These are phyloP conservation scores for Anastatus disparis DNA, from an alignment of 1,140 invertebrate genomes.

Conservation along the genomic window DNA sequence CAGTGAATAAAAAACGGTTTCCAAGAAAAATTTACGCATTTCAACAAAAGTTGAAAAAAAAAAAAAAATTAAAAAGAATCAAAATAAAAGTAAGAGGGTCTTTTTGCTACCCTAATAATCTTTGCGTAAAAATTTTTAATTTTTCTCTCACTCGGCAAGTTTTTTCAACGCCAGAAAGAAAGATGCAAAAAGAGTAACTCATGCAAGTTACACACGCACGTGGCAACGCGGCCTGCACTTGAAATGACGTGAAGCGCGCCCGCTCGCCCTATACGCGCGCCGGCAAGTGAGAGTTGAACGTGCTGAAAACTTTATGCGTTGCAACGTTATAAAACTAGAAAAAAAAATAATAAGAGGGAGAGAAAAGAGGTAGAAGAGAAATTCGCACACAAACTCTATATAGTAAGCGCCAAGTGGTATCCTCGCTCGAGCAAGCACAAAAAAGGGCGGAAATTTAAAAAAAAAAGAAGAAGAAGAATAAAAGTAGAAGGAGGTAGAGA, in stretches of 20 bases:
- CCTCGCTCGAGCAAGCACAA: slow-evolving; percentile 1
- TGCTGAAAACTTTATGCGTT: slow-evolving; percentile 36
- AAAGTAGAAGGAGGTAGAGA: no score
- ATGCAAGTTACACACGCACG: slow-evolving; percentile 10
- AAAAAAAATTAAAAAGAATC: no score
- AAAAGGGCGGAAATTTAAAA: slow-evolving; percentile 1
- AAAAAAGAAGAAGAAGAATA: no score
- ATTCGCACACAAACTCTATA: slow-evolving; percentile 19
- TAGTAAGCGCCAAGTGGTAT: background rate
- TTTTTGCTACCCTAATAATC: slow-evolving; percentile 32
- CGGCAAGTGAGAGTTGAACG: slow-evolving; percentile 17
- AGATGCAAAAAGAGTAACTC: slow-evolving; percentile 25
- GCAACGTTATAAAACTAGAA: slow-evolving; percentile 3
- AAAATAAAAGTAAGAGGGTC: background rate
- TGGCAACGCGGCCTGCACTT: no score
- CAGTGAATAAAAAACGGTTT: slow-evolving; percentile 8
- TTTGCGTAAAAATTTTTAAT: slow-evolving; percentile 38
- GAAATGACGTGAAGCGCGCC: no score
- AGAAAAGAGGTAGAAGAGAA: no score
- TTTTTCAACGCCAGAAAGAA: background rate
- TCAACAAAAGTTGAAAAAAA: slow-evolving; percentile 4
- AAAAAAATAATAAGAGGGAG: no score
- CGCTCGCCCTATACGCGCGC: background rate
- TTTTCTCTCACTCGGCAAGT: background rate
- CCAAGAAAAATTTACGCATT: slow-evolving; percentile 20